Percentiles rank a stretch among this genome's conserved stretches.
phyloP scores from a whole-genome alignment of 1,140 invertebrate genomes.

The Drosophila ironensis region DNA sequence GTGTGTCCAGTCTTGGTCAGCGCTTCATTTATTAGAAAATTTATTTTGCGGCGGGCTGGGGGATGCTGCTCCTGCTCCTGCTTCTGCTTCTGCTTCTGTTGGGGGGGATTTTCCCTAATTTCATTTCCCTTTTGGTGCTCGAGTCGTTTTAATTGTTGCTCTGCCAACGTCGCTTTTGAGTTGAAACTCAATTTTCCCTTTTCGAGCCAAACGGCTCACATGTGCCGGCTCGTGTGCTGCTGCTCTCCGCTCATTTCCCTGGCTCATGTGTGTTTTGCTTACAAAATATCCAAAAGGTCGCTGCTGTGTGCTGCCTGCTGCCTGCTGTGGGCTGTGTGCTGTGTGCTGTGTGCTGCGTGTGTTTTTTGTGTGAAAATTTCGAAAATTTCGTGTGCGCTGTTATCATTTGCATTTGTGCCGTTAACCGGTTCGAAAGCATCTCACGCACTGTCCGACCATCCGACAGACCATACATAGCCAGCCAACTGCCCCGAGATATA shows the following conservation, averaged over 20 bases:
- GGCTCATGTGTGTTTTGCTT: slow-evolving; percentile 59
- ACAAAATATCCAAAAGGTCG: too few relatives aligned
- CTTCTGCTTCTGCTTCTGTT: too few relatives aligned
- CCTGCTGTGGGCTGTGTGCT: too few relatives aligned
- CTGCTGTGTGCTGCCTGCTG: too few relatives aligned
- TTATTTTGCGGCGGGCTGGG: not conserved
- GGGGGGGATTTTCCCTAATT: not conserved
- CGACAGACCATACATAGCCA: too few relatives aligned
- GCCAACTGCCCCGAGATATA: too few relatives aligned
- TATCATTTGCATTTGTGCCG: slow-evolving; percentile 81
- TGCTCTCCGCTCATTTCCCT: not conserved
- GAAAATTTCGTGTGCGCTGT: slow-evolving; percentile 69
- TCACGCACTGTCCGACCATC: slow-evolving; percentile 43
- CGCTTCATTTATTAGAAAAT: slow-evolving; percentile 23
- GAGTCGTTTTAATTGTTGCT: slow-evolving; percentile 68
- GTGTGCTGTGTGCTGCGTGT: too few relatives aligned
- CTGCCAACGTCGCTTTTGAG: slow-evolving; percentile 37
- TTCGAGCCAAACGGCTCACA: slow-evolving; percentile 45
- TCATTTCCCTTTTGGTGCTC: slow-evolving; percentile 7
- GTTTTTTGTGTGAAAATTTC: slow-evolving; percentile 80
- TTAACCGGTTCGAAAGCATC: slow-evolving; percentile 60
- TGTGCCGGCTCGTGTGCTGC: slow-evolving; percentile 9
- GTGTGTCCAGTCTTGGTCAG: not conserved
- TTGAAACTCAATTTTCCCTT: slow-evolving; percentile 72
- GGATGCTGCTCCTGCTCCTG: too few relatives aligned